phyloP scores from a whole-genome alignment of 2,888 invertebrate genomes.

The Campoplex nolae region DNA sequence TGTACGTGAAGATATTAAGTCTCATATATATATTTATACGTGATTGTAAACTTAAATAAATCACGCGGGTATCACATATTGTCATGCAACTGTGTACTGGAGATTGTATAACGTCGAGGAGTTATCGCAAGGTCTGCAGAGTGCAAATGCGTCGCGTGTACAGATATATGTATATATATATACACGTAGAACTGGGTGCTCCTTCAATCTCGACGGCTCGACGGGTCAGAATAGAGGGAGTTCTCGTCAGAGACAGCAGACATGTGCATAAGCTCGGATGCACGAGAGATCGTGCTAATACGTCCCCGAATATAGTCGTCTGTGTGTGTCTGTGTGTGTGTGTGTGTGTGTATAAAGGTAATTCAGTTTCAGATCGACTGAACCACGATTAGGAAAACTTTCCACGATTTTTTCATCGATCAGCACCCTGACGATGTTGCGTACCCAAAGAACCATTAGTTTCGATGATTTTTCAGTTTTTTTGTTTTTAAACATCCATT shows the following conservation, averaged over 20 bases:
- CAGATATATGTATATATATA: conserved; percentile 1
- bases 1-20: neutral
- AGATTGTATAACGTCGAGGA: conserved; percentile 42
- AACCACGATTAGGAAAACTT: neutral
- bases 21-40: neutral
- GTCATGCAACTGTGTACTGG: conserved; percentile 46
- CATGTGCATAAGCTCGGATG: conserved; percentile 52
- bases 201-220: conserved; percentile 51
- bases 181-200: conserved; percentile 14
- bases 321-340: neutral
- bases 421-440: neutral
- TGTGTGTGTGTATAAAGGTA: conserved; percentile 3
- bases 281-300: conserved; percentile 60
- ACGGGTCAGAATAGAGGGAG: conserved; percentile 29
- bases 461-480: neutral
- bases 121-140: conserved; percentile 60
- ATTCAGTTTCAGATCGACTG: neutral
- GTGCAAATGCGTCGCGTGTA: conserved; percentile 27
- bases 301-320: conserved; percentile 45
- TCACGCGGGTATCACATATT: conserved; percentile 53
- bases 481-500: neutral
- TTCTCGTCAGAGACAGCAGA: conserved; percentile 35
- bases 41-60: conserved; percentile 34
- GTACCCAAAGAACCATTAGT: neutral
- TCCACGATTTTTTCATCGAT: neutral